Conservation (phyloP, 2,888 invertebrate genomes). For the Pimpla rufipes region DNA sequence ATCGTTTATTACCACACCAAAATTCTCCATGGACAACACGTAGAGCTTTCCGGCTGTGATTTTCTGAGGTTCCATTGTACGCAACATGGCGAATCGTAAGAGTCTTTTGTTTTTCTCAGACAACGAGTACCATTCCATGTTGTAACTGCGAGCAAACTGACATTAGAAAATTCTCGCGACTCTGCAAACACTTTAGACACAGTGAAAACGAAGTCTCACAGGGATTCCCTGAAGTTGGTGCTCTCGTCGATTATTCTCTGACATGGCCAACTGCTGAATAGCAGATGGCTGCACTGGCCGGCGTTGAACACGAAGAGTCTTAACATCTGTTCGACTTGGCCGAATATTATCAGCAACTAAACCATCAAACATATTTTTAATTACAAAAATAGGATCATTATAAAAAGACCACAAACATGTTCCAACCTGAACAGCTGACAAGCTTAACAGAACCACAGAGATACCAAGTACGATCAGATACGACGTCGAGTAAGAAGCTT, state of each 20-base stretch:
- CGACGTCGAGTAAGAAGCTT: background rate
- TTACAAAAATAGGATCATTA: background rate
- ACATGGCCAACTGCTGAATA: constrained; percentile 60
- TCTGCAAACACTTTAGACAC: too few relatives aligned
- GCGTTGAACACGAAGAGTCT: constrained; percentile 39
- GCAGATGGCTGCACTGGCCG: constrained; percentile 46
- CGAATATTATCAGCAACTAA: constrained; percentile 55
- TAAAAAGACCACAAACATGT: background rate
- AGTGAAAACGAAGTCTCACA: constrained; percentile 24
- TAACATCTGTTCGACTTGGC: constrained; percentile 39
- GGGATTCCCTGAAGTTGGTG: constrained; percentile 42
- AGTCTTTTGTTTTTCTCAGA: constrained; percentile 8
- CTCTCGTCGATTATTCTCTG: constrained; percentile 54
- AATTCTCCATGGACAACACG: background rate
- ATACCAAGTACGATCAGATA: background rate
- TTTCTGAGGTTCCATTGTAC: constrained; percentile 32
- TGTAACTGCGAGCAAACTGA: background rate
- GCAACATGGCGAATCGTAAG: constrained; percentile 38
- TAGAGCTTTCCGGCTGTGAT: constrained; percentile 3
- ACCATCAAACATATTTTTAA: background rate
- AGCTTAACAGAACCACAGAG: background rate
- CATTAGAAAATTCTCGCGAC: background rate
- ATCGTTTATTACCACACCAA: constrained; percentile 3
- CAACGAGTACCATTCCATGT: background rate
- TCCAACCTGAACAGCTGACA: constrained; percentile 1